Percentiles rank a stretch among this genome's conserved stretches.
These are phyloP conservation scores for Melanotaenia trifasciata DNA, from an alignment of 2,797 vertebrate genomes.

Conservation along the genomic window DNA sequence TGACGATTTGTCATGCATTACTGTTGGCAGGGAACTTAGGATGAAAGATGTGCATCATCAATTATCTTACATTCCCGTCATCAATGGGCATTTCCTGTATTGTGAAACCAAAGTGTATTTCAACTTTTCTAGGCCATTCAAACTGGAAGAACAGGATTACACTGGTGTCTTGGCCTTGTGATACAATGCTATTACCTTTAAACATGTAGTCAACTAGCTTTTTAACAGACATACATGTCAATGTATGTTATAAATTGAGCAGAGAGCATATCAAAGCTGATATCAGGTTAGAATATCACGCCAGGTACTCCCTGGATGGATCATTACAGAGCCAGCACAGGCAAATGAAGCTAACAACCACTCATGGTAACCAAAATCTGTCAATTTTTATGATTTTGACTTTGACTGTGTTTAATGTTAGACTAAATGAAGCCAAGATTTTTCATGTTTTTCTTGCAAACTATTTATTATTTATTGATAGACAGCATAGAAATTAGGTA, in stretches of 20 bases:
- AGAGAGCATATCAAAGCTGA: slow-evolving; percentile 21
- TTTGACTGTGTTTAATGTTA: too few species aligned
- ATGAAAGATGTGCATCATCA: slow-evolving; percentile 7
- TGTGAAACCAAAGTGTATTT: slow-evolving; percentile 8
- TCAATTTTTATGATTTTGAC: too few species aligned
- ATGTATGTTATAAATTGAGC: slow-evolving; percentile 21
- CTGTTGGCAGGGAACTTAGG: slow-evolving; percentile 3
- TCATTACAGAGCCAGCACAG: too few species aligned
- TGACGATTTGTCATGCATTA: slow-evolving; percentile 15
- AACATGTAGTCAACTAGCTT: slow-evolving; percentile 18
- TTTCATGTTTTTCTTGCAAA: not conserved
- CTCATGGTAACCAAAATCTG: not conserved
- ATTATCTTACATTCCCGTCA: slow-evolving; percentile 33
- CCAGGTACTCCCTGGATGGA: not conserved
- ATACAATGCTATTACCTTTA: slow-evolving; percentile 1
- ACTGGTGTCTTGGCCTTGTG: not conserved
- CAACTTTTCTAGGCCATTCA: not conserved
- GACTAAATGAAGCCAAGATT: too few species aligned
- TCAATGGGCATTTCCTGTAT: slow-evolving; percentile 41
- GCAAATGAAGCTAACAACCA: too few species aligned
- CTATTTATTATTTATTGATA: too few species aligned
- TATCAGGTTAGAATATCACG: too few species aligned
- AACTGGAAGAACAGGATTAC: not conserved
- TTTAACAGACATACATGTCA: slow-evolving; percentile 17
- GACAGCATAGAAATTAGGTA: too few species aligned